Evolutionary conservation across 2,797 vertebrate species (phyloP).

Genomic region (Myotis findleyi): DNA sequence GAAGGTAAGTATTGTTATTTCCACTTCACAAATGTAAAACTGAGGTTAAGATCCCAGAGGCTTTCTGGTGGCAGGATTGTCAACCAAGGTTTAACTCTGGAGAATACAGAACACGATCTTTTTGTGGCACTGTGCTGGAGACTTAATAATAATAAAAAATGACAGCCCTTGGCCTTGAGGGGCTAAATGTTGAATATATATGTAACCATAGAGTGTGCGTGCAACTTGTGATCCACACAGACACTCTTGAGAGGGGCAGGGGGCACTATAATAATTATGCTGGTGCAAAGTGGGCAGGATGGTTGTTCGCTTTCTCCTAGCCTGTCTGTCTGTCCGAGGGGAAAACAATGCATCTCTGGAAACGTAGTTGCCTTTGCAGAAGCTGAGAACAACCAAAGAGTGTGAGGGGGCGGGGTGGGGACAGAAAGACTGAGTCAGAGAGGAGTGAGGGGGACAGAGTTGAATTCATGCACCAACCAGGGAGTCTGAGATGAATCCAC

Average conservation of each 20-base stretch:
- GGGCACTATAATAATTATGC: not conserved
- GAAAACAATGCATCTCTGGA: not conserved
- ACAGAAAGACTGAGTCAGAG: not conserved
- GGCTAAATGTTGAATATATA: not conserved
- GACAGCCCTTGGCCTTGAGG: not conserved
- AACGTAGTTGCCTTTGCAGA: not conserved
- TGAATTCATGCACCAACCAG: not conserved
- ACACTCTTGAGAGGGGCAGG: conserved; percentile 27
- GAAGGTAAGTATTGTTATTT: not conserved
- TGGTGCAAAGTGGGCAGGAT: not conserved
- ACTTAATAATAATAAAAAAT: not conserved
- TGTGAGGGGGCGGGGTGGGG: not conserved
- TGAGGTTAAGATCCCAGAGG: not conserved
- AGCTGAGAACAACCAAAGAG: not conserved
- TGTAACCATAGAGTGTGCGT: not conserved
- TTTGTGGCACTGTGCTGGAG: not conserved
- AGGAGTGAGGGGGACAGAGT: not conserved
- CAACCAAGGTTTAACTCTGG: not conserved
- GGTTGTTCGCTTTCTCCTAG: not conserved
- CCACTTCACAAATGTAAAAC: not conserved
- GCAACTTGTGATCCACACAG: not conserved
- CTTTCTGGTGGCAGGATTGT: not conserved
- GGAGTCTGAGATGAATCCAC: not conserved
- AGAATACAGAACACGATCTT: not conserved
- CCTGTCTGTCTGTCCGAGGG: not conserved